Conservation (phyloP, 2,113 vertebrate genomes). For the Carassius auratus region DNA sequence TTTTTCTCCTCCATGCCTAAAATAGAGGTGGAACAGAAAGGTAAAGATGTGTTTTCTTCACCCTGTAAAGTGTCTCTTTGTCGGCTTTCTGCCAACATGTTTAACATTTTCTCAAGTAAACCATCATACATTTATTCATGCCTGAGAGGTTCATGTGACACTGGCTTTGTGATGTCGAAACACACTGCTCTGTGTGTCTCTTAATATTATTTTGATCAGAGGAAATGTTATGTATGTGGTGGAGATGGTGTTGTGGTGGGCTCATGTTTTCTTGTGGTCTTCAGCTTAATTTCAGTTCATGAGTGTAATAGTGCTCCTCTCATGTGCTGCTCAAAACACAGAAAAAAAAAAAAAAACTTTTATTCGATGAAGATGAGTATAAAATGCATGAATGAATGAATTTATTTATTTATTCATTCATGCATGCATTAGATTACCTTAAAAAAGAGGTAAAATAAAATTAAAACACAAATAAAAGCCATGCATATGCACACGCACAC, state of each 20-base stretch:
- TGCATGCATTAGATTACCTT: neutral
- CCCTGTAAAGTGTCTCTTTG: conserved; percentile 62
- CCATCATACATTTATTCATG: neutral
- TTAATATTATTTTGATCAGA: neutral
- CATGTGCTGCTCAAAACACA: neutral
- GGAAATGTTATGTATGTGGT: conserved; percentile 25
- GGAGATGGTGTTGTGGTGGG: conserved; percentile 22
- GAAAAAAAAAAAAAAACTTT: neutral
- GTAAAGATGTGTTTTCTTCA: conserved; percentile 91
- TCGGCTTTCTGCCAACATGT: neutral
- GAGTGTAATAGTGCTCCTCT: conserved; percentile 32
- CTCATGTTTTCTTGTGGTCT: neutral
- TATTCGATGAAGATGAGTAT: neutral
- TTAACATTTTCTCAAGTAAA: neutral
- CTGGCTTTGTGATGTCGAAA: neutral
- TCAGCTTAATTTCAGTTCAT: neutral
- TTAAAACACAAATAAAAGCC: neutral
- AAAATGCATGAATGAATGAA: neutral
- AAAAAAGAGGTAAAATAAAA: neutral
- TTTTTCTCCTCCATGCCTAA: conserved; percentile 84
- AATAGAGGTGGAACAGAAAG: conserved; percentile 99
- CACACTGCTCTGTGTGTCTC: neutral
- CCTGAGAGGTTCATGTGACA: neutral
- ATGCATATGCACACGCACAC: too few species aligned
- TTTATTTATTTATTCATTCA: neutral